phyloP scores from a whole-genome alignment of 92 coral and sea anemone genomes.

The Chrysogorgia sp. region DNA sequence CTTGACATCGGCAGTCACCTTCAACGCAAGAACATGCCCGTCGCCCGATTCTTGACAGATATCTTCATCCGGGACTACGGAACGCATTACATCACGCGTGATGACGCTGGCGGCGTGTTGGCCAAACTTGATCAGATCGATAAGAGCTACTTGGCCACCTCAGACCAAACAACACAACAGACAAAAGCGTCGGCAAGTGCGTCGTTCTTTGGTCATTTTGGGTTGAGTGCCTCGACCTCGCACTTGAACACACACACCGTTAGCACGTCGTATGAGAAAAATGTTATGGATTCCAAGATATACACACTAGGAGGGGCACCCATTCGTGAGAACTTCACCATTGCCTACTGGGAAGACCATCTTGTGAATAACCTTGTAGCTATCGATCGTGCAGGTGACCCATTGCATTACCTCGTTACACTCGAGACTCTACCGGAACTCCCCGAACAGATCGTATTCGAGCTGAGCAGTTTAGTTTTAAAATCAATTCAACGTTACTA shows the following conservation, averaged over 20 bases:
- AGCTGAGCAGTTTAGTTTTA: conserved; percentile 64
- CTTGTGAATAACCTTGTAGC: conserved; percentile 73
- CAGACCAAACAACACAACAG: conserved; percentile 59
- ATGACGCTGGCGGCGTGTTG: conserved; percentile 83
- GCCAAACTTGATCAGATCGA: conserved; percentile 79
- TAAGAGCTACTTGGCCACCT: conserved; percentile 46
- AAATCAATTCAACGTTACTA: conserved; percentile 70
- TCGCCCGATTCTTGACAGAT: conserved; percentile 77
- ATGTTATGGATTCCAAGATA: conserved; percentile 63
- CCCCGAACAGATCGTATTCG: conserved; percentile 62
- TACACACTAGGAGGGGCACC: conserved; percentile 88
- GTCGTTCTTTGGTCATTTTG: conserved; percentile 75
- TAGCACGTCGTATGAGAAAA: conserved; percentile 66
- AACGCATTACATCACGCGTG: conserved; percentile 85
- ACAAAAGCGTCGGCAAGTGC: conserved; percentile 87
- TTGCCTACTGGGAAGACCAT: conserved; percentile 82
- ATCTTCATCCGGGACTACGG: conserved; percentile 88
- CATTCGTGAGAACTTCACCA: conserved; percentile 67
- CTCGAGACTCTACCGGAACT: conserved; percentile 74
- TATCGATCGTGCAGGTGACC: conserved; percentile 80
- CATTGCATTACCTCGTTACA: conserved; percentile 74
- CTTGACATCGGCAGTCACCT: conserved; percentile 83
- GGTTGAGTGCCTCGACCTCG: conserved; percentile 56
- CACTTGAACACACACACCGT: conserved; percentile 56
- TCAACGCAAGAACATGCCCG: conserved; percentile 83